These are phyloP conservation scores for Kryptopterus vitreolus DNA, from an alignment of 2,797 vertebrate species.

Conservation along the genomic window DNA sequence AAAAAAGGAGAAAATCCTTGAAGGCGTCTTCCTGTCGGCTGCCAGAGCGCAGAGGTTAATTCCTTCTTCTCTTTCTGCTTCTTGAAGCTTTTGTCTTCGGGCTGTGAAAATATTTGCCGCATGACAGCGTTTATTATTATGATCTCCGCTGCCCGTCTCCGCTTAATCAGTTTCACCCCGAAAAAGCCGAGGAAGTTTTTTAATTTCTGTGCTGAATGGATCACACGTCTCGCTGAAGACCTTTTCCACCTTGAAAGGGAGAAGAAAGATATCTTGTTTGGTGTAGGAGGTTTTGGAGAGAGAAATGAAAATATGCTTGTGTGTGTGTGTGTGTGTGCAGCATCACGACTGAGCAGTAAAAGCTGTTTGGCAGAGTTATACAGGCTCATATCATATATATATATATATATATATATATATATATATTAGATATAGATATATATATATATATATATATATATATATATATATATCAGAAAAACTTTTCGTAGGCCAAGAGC, in stretches of 20 bases:
- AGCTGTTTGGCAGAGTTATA: too few relatives aligned
- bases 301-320: not conserved
- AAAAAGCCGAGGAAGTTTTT: not conserved
- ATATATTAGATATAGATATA: too few relatives aligned
- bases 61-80: slow-evolving; percentile 33
- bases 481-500: not conserved
- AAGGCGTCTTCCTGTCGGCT: slow-evolving; percentile 40
- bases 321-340: not conserved
- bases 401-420: too few relatives aligned
- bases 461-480: not conserved
- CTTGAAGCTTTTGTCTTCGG: slow-evolving; percentile 30
- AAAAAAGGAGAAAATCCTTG: slow-evolving; percentile 42
- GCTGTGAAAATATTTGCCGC: slow-evolving; percentile 39
- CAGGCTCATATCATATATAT: too few relatives aligned
- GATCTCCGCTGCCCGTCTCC: not conserved
- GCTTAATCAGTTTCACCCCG: slow-evolving; percentile 18
- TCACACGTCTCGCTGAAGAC: not conserved
- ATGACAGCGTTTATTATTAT: slow-evolving; percentile 20
- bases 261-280: not conserved
- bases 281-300: not conserved
- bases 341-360: not conserved
- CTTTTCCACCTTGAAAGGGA: not conserved
- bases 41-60: slow-evolving; percentile 49
- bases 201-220: slow-evolving; percentile 18
- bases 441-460: too few relatives aligned